Conservation (phyloP, 1,140 invertebrate genomes). For the Drosophila subpulchrella region DNA sequence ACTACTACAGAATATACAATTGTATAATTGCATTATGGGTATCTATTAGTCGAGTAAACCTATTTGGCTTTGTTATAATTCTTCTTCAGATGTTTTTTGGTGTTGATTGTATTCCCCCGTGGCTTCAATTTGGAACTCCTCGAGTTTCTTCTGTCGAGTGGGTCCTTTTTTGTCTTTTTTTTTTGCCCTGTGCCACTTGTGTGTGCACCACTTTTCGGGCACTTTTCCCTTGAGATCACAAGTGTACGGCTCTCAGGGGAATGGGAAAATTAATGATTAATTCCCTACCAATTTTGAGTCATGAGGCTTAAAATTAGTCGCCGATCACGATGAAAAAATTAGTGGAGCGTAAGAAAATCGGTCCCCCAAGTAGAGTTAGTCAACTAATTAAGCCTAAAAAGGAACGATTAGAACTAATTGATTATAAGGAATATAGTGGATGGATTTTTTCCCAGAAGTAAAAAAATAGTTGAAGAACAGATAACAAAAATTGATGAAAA, state of each 20-base stretch:
- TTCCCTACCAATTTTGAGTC: neutral
- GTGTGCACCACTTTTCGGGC: constrained; percentile 39
- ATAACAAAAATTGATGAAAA: neutral
- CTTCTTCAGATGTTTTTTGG: constrained; percentile 15
- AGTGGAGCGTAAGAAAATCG: neutral
- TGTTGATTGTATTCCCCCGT: constrained; percentile 48
- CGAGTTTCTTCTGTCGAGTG: constrained; percentile 42
- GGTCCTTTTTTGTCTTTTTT: constrained; percentile 42
- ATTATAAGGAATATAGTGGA: neutral
- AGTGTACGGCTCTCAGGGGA: constrained; percentile 17
- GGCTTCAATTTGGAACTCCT: constrained; percentile 24
- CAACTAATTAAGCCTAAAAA: neutral
- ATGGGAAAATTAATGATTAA: neutral
- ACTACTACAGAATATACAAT: no score
- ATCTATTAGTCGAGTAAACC: neutral
- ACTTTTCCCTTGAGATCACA: constrained; percentile 29
- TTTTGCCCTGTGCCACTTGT: constrained; percentile 55
- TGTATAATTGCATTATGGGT: neutral
- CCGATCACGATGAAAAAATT: neutral
- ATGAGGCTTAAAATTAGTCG: constrained; percentile 3
- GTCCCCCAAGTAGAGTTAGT: neutral
- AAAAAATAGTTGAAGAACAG: neutral
- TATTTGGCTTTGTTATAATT: neutral
- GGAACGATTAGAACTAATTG: neutral
- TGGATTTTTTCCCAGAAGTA: neutral